These are phyloP conservation scores for Kradibia gibbosae DNA, from an alignment of 1,140 invertebrate species.

Conservation along the genomic window DNA sequence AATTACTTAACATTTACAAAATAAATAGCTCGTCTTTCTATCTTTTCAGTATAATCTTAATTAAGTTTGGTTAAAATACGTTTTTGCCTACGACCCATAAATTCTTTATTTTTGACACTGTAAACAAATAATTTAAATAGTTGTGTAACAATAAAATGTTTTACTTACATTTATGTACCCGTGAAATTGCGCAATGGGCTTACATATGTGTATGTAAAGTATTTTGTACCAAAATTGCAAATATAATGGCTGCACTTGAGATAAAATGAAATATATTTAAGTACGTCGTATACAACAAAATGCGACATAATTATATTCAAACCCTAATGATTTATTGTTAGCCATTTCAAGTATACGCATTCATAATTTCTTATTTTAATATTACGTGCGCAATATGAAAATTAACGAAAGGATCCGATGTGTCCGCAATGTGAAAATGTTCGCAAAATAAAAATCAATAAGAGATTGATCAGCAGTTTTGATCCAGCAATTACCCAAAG, in stretches of 20 bases:
- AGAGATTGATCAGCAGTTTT: too few species aligned
- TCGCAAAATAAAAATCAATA: too few species aligned
- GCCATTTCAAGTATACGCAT: background rate
- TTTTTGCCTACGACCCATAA: too few species aligned
- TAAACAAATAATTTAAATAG: background rate
- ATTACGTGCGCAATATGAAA: background rate
- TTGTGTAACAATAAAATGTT: background rate
- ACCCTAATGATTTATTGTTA: too few species aligned
- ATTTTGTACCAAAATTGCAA: background rate
- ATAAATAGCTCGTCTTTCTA: background rate
- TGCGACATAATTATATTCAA: background rate
- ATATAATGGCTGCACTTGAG: background rate
- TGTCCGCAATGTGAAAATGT: too few species aligned
- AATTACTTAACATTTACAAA: slow-evolving; percentile 3
- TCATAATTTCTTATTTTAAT: background rate
- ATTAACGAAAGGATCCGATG: too few species aligned
- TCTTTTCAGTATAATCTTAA: background rate
- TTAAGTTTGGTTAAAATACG: background rate
- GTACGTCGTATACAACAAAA: background rate
- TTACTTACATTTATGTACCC: background rate
- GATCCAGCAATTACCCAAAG: too few species aligned
- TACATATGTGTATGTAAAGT: background rate
- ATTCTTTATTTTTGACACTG: background rate
- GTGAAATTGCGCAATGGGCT: background rate
- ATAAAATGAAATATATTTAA: background rate